Conservation (phyloP, 2,888 invertebrate species). For the Aricia artaxerxes region DNA sequence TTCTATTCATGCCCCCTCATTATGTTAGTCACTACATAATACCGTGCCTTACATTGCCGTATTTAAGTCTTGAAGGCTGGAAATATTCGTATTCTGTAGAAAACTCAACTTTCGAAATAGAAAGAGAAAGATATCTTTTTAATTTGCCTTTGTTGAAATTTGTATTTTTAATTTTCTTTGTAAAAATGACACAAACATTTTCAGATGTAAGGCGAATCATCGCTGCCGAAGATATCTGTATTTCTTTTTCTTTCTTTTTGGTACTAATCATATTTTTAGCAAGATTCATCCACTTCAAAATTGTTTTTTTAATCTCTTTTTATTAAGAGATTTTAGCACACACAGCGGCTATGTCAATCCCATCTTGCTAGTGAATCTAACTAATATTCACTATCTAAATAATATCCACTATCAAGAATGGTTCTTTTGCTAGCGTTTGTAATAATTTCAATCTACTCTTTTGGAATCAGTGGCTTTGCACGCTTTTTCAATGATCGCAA, state of each 20-base stretch:
- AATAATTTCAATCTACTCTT: not conserved
- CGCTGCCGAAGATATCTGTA: conserved; percentile 1
- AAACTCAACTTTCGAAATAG: no score
- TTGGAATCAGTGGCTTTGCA: conserved; percentile 31
- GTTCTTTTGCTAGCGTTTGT: conserved; percentile 1
- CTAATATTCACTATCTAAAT: no score
- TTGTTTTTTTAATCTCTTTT: no score
- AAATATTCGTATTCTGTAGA: not conserved
- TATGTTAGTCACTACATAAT: not conserved
- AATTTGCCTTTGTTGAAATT: no score
- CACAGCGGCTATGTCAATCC: no score
- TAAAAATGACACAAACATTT: conserved; percentile 25
- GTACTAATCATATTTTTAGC: conserved; percentile 32
- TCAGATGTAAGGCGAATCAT: conserved; percentile 32
- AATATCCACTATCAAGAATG: conserved; percentile 30
- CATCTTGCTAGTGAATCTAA: not conserved
- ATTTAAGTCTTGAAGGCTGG: not conserved
- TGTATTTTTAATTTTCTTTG: conserved; percentile 2
- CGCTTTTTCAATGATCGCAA: conserved; percentile 24
- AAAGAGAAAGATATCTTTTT: no score
- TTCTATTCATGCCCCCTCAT: not conserved
- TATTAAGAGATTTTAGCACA: no score
- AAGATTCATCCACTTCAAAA: conserved; percentile 25
- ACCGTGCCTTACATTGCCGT: not conserved
- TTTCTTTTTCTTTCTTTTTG: no score